Evolutionary conservation across 2,797 vertebrate genomes (phyloP).

Genomic region (Triplophysa yarkandensis): DNA sequence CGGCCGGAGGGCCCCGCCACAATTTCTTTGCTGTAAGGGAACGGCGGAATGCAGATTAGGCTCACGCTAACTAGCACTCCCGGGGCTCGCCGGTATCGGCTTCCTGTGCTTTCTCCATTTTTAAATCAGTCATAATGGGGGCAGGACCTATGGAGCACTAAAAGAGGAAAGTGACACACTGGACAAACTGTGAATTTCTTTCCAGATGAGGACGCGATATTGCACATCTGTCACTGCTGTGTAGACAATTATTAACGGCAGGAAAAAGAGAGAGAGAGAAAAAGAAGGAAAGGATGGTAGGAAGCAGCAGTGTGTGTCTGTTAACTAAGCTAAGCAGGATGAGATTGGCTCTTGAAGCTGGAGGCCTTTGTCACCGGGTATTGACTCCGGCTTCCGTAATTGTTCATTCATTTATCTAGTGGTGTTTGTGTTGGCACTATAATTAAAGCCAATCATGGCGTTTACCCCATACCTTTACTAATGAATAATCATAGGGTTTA

Average conservation of each 20-base stretch:
- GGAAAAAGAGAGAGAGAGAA: conserved; percentile 45
- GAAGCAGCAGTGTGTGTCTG: conserved; percentile 69
- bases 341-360: conserved; percentile 37
- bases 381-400: conserved; percentile 59
- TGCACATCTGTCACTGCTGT: conserved; percentile 93
- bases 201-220: conserved; percentile 89
- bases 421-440: conserved; percentile 55
- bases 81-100: conserved; percentile 77
- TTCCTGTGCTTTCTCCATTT: conserved; percentile 85
- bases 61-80: conserved; percentile 74
- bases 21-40: conserved; percentile 81
- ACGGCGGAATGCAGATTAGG: conserved; percentile 90
- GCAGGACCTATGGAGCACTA: conserved; percentile 94
- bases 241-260: conserved; percentile 83
- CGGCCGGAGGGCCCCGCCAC: conserved; percentile 85
- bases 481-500: conserved; percentile 56
- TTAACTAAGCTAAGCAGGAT: conserved; percentile 70
- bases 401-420: conserved; percentile 60
- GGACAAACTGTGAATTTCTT: conserved; percentile 94
- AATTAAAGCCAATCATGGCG: conserved; percentile 60
- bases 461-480: conserved; percentile 59
- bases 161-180: conserved; percentile 91
- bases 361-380: conserved; percentile 56
- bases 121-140: conserved; percentile 99
- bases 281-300: background rate